Evolutionary conservation across 2,888 invertebrate species (phyloP), one percentile per base, ranked within the genome.

Genomic region (Eupithecia pulchellata): DNA sequence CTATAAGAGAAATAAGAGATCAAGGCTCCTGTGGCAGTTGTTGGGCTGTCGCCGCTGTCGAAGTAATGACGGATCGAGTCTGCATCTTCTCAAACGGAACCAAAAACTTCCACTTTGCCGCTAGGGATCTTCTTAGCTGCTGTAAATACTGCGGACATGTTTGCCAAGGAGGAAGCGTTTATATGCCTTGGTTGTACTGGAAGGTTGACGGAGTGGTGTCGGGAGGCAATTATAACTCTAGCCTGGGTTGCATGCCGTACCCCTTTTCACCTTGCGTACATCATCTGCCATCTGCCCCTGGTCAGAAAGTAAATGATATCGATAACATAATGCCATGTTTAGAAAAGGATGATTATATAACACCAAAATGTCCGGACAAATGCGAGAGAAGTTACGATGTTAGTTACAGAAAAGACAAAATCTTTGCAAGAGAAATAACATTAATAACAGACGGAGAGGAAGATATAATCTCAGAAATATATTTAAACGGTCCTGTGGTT

Each of bases 11-110:
- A 91, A 96, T 98, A 71, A 94, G 98, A 77, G 98, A 98, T 89
- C 98, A 98, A 78, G 97, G 97, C 11, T 96, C 97, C n/a, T 99
- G 98, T 86, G 98, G 98, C 34, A 98, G 98, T 47, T 99, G 99
- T 90, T 98, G 98, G 98, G 98, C 98, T 2, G 98, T 98, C 87
- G 98, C 97, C 36, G 98, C 98, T 11, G 98, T 97, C 0, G 98
- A 98, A 89, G 97, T 98, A 1, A 98, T 98, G 97, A 97, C 98
- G 3, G 98, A 98, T 89, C 95, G 98, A 66, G 95, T 96, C 36
- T 98, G 98, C 89, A 98, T 98, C 79, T 96, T 96, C 82, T 97
- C 97, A 0, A 95, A 96, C 55, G 98, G 96, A 27, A 94, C 95
- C 20, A 85, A 94, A 17, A 95, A 97, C 85, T 96, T 97, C 83